These are phyloP conservation scores for Spisula subtruncata DNA, from an alignment of 2,888 invertebrate species.

Conservation along the genomic window DNA sequence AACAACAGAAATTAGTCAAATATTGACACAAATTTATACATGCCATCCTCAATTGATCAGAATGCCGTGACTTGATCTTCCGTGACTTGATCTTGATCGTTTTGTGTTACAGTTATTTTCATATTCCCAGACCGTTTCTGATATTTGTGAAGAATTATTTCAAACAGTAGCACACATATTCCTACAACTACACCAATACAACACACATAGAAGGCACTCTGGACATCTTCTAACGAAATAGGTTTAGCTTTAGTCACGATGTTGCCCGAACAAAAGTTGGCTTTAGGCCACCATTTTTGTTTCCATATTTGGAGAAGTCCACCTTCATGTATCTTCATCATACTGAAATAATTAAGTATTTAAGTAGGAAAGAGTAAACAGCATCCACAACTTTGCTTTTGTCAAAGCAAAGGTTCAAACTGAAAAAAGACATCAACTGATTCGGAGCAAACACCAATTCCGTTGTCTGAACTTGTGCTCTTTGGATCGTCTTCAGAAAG, in stretches of 20 bases:
- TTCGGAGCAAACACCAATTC: no score
- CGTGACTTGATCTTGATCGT: not conserved
- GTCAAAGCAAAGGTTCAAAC: no score
- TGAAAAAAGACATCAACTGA: no score
- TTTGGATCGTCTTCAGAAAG: no score
- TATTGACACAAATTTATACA: no score
- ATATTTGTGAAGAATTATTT: constrained; percentile 30
- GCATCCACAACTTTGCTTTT: no score
- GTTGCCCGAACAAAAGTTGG: constrained; percentile 43
- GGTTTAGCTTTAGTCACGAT: constrained; percentile 36
- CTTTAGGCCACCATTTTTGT: constrained; percentile 56
- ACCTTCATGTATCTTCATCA: constrained; percentile 61
- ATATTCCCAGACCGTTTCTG: not conserved
- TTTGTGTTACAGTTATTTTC: not conserved
- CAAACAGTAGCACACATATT: constrained; percentile 22
- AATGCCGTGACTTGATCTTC: no score
- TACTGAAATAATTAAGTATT: constrained; percentile 38
- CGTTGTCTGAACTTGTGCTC: no score
- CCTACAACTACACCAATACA: constrained; percentile 27
- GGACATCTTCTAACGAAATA: constrained; percentile 44
- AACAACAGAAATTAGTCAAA: no score
- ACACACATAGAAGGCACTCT: constrained; percentile 54
- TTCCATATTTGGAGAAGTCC: constrained; percentile 60
- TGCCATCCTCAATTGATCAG: not conserved
- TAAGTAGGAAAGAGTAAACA: no score